A percentile compares a stretch with the other conserved stretches of the same genome.
Evolutionary conservation across 2,888 invertebrate genomes (phyloP).

Genomic region (Amblyjoppa proteus): DNA sequence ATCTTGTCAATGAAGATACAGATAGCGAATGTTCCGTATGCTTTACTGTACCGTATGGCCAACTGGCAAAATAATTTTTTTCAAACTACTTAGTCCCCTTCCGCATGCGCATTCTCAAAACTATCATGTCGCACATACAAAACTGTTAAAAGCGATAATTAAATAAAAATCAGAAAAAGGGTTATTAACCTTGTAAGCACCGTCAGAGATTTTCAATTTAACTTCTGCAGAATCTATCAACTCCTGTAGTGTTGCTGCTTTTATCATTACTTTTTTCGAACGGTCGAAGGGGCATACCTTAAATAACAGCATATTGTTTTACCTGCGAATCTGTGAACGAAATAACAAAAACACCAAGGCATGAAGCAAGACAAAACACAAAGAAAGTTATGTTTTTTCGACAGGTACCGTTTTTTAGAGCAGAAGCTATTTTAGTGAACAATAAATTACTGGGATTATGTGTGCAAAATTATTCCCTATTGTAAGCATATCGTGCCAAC

Average conservation of each 20-base stretch:
- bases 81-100: too few relatives aligned
- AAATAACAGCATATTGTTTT: neutral
- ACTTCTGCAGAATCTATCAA: constrained; percentile 2
- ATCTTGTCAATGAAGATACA: too few relatives aligned
- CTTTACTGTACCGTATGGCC: too few relatives aligned
- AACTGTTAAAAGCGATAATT: too few relatives aligned
- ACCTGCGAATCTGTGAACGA: neutral
- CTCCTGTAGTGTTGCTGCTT: neutral
- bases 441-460: too few relatives aligned
- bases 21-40: too few relatives aligned
- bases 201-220: constrained; percentile 1
- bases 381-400: too few relatives aligned
- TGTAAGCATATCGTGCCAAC: too few relatives aligned
- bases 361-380: neutral
- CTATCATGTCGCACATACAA: too few relatives aligned
- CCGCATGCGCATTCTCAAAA: too few relatives aligned
- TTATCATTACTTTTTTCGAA: neutral
- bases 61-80: too few relatives aligned
- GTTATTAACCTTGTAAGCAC: neutral
- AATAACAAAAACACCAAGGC: neutral
- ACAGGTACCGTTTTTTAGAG: neutral
- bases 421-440: neutral
- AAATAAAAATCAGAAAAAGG: neutral
- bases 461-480: too few relatives aligned
- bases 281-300: neutral